Percentiles rank a stretch among this genome's conserved stretches.
phyloP scores from a whole-genome alignment of 2,888 invertebrate genomes.

The Cheilosia grossa region DNA sequence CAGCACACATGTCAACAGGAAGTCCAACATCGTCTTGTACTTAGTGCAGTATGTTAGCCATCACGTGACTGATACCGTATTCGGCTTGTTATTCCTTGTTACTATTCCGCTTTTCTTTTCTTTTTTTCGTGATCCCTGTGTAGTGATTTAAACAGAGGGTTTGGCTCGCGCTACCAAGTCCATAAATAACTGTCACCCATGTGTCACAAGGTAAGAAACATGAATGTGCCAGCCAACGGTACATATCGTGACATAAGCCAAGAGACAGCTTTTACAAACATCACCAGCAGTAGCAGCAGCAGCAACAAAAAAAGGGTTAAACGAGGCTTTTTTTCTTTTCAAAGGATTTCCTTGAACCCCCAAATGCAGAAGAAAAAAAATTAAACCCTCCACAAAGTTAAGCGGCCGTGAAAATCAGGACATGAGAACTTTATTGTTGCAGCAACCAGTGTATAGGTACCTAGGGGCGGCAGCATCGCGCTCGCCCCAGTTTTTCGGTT shows the following conservation, averaged over 20 bases:
- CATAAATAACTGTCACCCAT: conserved; percentile 74
- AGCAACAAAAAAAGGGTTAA: conserved; percentile 50
- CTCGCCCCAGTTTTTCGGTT: conserved; percentile 65
- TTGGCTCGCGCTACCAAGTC: conserved; percentile 65
- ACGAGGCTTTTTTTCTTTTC: conserved; percentile 27
- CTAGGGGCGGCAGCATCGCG: conserved; percentile 36
- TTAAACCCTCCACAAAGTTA: conserved; percentile 33
- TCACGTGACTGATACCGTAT: conserved; percentile 68
- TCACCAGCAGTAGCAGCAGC: conserved; percentile 9
- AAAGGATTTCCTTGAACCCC: conserved; percentile 34
- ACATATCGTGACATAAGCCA: conserved; percentile 69
- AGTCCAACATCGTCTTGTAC: conserved; percentile 69
- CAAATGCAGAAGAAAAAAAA: neutral
- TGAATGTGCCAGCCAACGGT: conserved; percentile 67
- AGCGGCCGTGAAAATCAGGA: conserved; percentile 73
- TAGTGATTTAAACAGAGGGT: conserved; percentile 62
- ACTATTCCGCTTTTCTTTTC: conserved; percentile 3
- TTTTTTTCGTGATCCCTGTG: conserved; percentile 35
- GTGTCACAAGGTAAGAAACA: conserved; percentile 75
- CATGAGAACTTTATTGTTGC: conserved; percentile 70
- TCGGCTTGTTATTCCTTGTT: conserved; percentile 58
- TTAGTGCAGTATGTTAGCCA: conserved; percentile 71
- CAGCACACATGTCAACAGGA: conserved; percentile 66
- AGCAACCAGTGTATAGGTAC: conserved; percentile 21
- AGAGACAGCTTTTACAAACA: conserved; percentile 69